Conservation (phyloP, 2,797 vertebrate species). For the Sebastolobus altivelis region DNA sequence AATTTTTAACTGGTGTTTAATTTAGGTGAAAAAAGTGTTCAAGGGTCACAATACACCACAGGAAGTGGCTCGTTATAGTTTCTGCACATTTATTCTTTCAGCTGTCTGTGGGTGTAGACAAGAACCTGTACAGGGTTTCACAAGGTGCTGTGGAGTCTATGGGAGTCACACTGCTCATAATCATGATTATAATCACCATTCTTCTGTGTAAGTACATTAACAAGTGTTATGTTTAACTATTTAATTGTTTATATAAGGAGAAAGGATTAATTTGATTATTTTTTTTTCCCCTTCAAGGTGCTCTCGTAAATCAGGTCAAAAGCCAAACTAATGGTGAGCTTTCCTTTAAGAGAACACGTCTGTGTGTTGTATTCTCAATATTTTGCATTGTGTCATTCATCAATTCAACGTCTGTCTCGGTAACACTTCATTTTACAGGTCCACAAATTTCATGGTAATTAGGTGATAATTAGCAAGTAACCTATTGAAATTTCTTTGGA, state of each 20-base stretch:
- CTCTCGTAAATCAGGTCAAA: neutral
- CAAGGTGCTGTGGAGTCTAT: neutral
- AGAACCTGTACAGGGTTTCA: neutral
- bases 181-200: constrained; percentile 22
- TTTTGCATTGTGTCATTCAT: neutral
- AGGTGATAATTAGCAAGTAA: too few relatives aligned
- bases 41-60: neutral
- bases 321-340: constrained; percentile 37
- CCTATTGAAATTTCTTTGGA: neutral
- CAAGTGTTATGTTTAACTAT: neutral
- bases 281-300: constrained; percentile 25
- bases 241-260: neutral
- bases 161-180: neutral
- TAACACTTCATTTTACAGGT: too few relatives aligned
- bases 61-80: constrained; percentile 10
- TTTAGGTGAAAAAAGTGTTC: neutral
- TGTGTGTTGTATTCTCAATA: neutral
- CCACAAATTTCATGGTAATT: too few relatives aligned
- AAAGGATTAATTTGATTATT: rapidly evolving
- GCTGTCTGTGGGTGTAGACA: neutral
- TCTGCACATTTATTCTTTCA: neutral
- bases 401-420: neutral
- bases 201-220: constrained; percentile 61
- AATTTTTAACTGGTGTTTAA: neutral
- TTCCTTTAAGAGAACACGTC: neutral